These are phyloP conservation scores for Drosophila watanabei DNA, from an alignment of 1,140 invertebrate genomes.

Conservation along the genomic window DNA sequence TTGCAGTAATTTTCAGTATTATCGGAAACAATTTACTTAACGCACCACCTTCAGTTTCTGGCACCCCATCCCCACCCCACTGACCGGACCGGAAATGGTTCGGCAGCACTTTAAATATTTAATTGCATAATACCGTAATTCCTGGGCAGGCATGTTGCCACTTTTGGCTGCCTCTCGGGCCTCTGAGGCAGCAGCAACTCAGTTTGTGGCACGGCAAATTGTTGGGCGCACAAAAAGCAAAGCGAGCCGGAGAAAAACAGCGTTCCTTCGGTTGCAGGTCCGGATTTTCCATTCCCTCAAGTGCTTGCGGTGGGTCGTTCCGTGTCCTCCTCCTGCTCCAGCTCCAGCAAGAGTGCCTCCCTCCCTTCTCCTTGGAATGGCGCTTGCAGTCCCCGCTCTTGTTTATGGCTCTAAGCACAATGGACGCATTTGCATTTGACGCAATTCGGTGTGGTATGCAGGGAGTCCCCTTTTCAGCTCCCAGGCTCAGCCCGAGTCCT, in stretches of 20 bases:
- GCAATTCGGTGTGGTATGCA: slow-evolving; percentile 65
- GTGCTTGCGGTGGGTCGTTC: slow-evolving; percentile 52
- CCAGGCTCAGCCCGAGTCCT: not conserved
- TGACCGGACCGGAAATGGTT: slow-evolving; percentile 22
- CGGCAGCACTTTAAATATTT: slow-evolving; percentile 76
- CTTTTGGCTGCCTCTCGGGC: slow-evolving; percentile 40
- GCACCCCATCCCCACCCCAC: not conserved
- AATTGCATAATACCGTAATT: slow-evolving; percentile 73
- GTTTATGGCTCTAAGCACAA: slow-evolving; percentile 54
- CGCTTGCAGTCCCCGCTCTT: slow-evolving; percentile 55
- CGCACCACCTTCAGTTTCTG: not conserved
- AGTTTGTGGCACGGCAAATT: slow-evolving; percentile 51
- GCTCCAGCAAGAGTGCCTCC: not conserved
- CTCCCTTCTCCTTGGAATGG: slow-evolving; percentile 23
- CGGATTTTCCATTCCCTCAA: slow-evolving; percentile 68
- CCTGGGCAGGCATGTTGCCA: slow-evolving; percentile 54
- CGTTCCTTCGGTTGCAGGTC: slow-evolving; percentile 15
- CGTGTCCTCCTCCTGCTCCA: not conserved
- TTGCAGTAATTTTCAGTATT: not conserved
- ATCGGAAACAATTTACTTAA: not conserved
- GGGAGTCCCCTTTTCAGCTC: slow-evolving; percentile 3
- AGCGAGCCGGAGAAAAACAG: slow-evolving; percentile 15
- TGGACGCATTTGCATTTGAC: slow-evolving; percentile 80
- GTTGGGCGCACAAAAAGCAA: slow-evolving; percentile 39
- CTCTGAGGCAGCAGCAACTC: slow-evolving; percentile 12